Conservation (phyloP, 2,113 vertebrate genomes). For the Riparia riparia region DNA sequence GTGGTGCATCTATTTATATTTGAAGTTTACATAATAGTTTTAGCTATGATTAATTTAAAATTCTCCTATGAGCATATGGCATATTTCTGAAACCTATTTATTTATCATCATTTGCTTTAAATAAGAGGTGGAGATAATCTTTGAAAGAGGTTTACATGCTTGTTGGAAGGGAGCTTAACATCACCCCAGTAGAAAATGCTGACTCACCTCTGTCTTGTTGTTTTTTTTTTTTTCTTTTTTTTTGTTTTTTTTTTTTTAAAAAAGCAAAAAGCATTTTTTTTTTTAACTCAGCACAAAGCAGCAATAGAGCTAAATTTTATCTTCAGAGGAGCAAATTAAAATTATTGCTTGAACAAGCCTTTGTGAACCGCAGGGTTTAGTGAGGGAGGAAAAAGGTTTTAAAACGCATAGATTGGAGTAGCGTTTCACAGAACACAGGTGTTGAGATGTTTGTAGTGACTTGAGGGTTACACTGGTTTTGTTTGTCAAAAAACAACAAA, state of each 20-base stretch:
- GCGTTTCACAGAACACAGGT: not conserved
- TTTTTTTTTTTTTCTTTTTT: not conserved
- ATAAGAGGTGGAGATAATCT: constrained; percentile 2
- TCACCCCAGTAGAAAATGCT: not conserved
- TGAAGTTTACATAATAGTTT: not conserved
- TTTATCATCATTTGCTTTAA: constrained; percentile 7
- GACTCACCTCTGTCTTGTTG: not conserved
- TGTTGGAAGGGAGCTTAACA: not conserved
- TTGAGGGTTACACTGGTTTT: not conserved
- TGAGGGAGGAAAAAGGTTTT: not conserved
- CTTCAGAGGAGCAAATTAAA: not conserved
- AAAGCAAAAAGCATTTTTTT: too few species aligned
- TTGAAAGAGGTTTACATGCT: not conserved
- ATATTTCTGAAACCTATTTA: not conserved
- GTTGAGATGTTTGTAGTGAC: not conserved
- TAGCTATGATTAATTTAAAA: not conserved
- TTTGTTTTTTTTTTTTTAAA: not conserved
- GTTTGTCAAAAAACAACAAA: not conserved
- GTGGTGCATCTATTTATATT: not conserved
- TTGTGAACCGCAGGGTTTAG: not conserved
- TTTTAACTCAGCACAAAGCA: not conserved
- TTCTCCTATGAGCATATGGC: not conserved
- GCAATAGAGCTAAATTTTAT: not conserved
- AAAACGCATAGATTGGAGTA: not conserved
- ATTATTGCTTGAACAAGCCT: not conserved